Evolutionary conservation across 1,140 invertebrate genomes (phyloP).

Genomic region (Harlomillsia oculata): DNA sequence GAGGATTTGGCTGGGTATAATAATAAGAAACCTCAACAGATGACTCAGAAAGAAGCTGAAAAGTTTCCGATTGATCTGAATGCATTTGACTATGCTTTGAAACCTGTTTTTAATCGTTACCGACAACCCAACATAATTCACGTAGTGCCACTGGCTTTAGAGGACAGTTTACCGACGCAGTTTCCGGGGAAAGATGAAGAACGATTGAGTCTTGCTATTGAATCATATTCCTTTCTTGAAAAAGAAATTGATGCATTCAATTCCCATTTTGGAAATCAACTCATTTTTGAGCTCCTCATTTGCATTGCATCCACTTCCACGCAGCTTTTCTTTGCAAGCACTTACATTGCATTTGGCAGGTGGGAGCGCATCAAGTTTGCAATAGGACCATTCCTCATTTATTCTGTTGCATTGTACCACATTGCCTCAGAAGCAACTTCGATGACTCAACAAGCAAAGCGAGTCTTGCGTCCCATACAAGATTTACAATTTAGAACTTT

Average conservation of each 20-base stretch:
- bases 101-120: not conserved
- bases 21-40: not conserved
- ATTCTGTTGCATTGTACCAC: not conserved
- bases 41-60: not conserved
- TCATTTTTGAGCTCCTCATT: conserved; percentile 2
- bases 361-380: not conserved
- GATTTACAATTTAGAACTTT: not conserved
- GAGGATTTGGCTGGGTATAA: not conserved
- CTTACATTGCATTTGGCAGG: not conserved
- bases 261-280: not conserved
- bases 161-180: not conserved
- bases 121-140: not conserved
- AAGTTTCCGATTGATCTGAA: not conserved
- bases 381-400: not conserved
- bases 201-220: not conserved
- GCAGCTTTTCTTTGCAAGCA: not conserved
- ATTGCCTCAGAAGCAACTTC: not conserved
- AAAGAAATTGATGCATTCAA: not conserved
- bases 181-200: not conserved
- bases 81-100: not conserved
- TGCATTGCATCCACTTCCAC: not conserved
- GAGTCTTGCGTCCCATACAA: not conserved
- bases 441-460: not conserved
- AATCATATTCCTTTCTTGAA: not conserved
- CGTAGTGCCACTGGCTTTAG: not conserved